phyloP scores from a whole-genome alignment of 1,140 invertebrate genomes.

The Coenobita brevimanus region DNA sequence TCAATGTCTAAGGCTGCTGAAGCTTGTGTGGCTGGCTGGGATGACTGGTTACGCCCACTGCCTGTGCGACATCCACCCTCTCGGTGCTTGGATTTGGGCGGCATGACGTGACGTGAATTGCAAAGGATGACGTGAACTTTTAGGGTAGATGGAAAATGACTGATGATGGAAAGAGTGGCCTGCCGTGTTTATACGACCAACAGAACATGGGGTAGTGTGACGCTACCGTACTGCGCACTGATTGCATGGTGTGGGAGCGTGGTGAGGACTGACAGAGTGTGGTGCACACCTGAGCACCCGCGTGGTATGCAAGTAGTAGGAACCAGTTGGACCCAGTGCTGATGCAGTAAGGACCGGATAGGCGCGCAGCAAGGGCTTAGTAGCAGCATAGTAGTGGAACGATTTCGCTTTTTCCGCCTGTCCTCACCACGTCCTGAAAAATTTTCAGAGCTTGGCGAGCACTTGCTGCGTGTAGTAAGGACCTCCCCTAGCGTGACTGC shows the following conservation, averaged over 20 bases:
- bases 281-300: background rate
- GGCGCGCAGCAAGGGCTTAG: background rate
- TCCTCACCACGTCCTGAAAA: conserved; percentile 17
- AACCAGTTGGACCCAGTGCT: conserved; percentile 10
- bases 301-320: conserved; percentile 21
- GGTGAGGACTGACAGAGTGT: conserved; percentile 20
- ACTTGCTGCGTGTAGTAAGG: conserved; percentile 16
- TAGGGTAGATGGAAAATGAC: background rate
- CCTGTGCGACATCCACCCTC: background rate
- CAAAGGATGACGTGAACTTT: no score
- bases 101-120: background rate
- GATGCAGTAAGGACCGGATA: conserved; percentile 13
- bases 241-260: conserved; percentile 15
- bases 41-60: background rate
- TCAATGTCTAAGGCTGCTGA: background rate
- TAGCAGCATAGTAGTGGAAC: no score
- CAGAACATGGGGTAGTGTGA: background rate
- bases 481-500: background rate
- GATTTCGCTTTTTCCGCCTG: background rate
- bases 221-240: conserved; percentile 1
- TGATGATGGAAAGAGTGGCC: background rate
- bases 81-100: background rate
- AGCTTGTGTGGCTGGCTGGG: conserved; percentile 27
- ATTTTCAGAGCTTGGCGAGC: conserved; percentile 21
- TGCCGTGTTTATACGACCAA: background rate